These are phyloP conservation scores for Carterocephalus palaemon DNA, from an alignment of 2,888 invertebrate species.

Conservation along the genomic window DNA sequence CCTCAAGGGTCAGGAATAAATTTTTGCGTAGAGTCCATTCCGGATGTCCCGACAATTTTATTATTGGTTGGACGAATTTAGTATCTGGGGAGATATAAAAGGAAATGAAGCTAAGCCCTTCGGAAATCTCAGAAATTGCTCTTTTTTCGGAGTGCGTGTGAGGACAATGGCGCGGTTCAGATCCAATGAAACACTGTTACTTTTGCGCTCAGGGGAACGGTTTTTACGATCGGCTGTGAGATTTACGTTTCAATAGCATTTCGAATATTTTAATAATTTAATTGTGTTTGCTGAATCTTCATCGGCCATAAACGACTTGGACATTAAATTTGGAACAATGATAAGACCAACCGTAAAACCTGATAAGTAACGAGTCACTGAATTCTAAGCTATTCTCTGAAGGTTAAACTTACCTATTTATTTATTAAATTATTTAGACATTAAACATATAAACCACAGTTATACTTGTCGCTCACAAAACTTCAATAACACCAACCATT, in stretches of 20 bases:
- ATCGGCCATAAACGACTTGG: conserved; percentile 1
- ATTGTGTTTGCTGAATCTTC: conserved; percentile 8
- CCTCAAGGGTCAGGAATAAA: conserved; percentile 57
- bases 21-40: conserved; percentile 66
- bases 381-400: no score
- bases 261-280: conserved; percentile 61
- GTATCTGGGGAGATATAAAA: conserved; percentile 78
- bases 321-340: conserved; percentile 5
- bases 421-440: no score
- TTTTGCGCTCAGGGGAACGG: conserved; percentile 63
- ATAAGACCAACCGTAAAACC: no score
- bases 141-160: conserved; percentile 70
- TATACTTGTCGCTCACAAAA: no score
- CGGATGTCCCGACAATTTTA: conserved; percentile 70
- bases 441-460: no score
- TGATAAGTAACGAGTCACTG: no score
- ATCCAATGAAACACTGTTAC: conserved; percentile 68
- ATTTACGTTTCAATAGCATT: conserved; percentile 63
- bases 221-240: conserved; percentile 69
- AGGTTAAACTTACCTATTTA: no score
- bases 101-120: conserved; percentile 79
- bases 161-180: conserved; percentile 65
- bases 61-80: conserved; percentile 77
- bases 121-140: conserved; percentile 77
- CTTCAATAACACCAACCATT: no score